Conservation (phyloP, 64 coral and sea anemone species). For the Astreopora myriophthalma region DNA sequence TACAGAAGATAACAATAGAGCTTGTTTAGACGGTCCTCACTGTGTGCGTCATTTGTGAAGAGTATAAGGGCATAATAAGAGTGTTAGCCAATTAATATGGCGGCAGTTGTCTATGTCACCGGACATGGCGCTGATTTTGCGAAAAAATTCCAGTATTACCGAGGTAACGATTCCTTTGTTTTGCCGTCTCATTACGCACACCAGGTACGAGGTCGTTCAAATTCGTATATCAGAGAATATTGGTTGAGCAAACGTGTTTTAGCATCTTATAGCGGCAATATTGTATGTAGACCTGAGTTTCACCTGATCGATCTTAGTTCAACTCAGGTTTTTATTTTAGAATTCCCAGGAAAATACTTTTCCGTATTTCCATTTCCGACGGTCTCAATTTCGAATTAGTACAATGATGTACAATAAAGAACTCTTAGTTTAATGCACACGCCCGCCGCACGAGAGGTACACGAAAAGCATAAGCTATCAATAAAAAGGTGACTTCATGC, state of each 20-base stretch:
- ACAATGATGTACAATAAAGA: too few species aligned
- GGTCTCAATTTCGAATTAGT: too few species aligned
- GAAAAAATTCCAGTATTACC: neutral
- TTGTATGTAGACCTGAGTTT: too few species aligned
- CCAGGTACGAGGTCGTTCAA: neutral
- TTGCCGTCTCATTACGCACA: neutral
- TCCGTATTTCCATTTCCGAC: too few species aligned
- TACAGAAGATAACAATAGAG: slow-evolving; percentile 7
- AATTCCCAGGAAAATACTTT: too few species aligned
- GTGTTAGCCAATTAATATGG: neutral
- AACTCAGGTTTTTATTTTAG: too few species aligned
- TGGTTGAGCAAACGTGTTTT: neutral
- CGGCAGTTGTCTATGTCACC: neutral
- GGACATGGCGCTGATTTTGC: neutral
- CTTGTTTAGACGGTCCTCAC: neutral
- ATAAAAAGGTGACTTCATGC: too few species aligned
- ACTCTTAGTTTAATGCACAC: too few species aligned
- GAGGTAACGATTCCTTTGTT: neutral
- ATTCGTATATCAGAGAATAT: neutral
- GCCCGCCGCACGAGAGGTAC: too few species aligned
- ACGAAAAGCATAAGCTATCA: too few species aligned
- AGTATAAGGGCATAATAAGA: neutral
- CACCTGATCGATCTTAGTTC: too few species aligned
- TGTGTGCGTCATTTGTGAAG: slow-evolving; percentile 1
- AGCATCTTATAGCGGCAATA: neutral